Conservation (phyloP, 2,797 vertebrate genomes). For the Anabas testudineus region DNA sequence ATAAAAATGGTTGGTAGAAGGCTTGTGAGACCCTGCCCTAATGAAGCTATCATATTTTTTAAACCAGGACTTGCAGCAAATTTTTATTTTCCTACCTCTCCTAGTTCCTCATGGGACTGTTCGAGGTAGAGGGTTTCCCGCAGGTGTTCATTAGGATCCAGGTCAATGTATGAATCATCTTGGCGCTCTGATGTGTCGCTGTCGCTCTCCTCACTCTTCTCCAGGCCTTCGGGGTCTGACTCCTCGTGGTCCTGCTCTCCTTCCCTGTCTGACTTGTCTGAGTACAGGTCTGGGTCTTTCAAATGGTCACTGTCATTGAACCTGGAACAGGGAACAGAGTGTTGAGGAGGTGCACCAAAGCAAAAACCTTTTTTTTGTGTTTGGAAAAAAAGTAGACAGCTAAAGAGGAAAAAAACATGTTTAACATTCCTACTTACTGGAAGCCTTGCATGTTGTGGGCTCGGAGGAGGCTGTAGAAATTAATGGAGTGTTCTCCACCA, state of each 20-base stretch:
- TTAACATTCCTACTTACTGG: slow-evolving; percentile 85
- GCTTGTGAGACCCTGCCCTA: not conserved
- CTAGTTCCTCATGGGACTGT: slow-evolving; percentile 94
- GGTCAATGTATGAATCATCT: slow-evolving; percentile 92
- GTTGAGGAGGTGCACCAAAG: not conserved
- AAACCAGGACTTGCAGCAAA: not conserved
- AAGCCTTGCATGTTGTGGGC: slow-evolving; percentile 94
- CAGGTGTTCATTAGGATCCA: slow-evolving; percentile 90
- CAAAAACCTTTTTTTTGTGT: not conserved
- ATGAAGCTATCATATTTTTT: not conserved
- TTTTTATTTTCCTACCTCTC: slow-evolving; percentile 86
- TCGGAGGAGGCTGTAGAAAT: slow-evolving; percentile 94
- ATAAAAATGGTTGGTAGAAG: not conserved
- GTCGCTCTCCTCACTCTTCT: slow-evolving; percentile 97
- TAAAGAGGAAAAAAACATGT: not conserved
- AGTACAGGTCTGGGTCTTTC: slow-evolving; percentile 96
- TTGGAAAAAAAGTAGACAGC: not conserved
- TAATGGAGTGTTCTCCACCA: slow-evolving; percentile 89
- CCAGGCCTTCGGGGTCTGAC: slow-evolving; percentile 93
- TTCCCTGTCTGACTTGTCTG: slow-evolving; percentile 97
- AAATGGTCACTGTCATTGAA: slow-evolving; percentile 95
- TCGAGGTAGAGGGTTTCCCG: slow-evolving; percentile 92
- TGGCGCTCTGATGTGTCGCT: slow-evolving; percentile 96
- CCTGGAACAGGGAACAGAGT: slow-evolving; percentile 70
- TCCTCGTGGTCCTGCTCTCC: slow-evolving; percentile 95